phyloP scores from a whole-genome alignment of 2,113 vertebrate species.

The Canis aureus region DNA sequence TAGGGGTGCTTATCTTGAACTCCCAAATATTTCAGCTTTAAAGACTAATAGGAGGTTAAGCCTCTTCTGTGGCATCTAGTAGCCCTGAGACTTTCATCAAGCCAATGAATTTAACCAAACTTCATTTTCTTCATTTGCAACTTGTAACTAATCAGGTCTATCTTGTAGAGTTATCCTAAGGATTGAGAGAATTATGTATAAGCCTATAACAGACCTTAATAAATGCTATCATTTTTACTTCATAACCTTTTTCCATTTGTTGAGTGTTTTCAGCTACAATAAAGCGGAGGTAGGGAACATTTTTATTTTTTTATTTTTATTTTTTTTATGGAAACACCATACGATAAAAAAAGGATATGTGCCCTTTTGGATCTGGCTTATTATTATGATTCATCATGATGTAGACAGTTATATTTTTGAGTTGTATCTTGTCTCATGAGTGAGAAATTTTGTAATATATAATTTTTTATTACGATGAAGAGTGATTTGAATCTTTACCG shows the following conservation, averaged over 20 bases:
- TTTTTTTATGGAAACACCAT: background rate
- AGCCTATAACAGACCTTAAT: background rate
- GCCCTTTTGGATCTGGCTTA: background rate
- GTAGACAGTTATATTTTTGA: conserved; percentile 3
- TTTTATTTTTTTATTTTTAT: background rate
- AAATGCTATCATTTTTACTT: background rate
- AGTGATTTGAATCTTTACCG: background rate
- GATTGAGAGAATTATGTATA: background rate
- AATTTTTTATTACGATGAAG: background rate
- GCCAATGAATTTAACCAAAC: background rate
- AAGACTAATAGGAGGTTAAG: background rate
- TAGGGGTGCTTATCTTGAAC: background rate
- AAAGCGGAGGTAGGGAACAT: background rate
- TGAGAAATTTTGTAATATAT: background rate
- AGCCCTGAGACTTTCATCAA: background rate
- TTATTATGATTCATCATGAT: background rate
- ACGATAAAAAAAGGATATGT: background rate
- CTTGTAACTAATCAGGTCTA: background rate
- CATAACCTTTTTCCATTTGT: background rate
- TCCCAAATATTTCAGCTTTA: background rate
- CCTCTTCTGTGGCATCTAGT: background rate
- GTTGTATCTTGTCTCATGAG: background rate
- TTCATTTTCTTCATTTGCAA: background rate
- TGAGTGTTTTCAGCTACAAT: background rate
- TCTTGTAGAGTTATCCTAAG: background rate